A percentile compares a stretch with the other conserved stretches of the same genome.
phyloP scores from a whole-genome alignment of 2,113 vertebrate species.

The Neogale vison region DNA sequence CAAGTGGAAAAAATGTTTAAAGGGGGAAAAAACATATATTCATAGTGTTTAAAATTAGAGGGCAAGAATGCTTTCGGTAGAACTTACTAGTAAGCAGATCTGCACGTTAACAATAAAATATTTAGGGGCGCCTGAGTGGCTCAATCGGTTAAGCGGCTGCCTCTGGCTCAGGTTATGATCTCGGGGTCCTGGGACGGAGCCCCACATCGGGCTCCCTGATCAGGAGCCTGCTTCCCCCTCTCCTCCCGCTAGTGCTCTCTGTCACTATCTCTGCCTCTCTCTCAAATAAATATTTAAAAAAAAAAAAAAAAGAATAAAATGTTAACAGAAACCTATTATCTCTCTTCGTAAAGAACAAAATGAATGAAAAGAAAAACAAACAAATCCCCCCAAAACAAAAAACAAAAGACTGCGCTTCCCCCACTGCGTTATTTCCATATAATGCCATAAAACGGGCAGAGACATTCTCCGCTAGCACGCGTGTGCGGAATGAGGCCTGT shows the following conservation, averaged over 20 bases:
- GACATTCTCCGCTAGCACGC: not conserved
- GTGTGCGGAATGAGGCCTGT: not conserved
- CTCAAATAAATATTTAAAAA: too few species aligned
- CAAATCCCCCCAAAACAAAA: not conserved
- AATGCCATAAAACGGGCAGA: not conserved
- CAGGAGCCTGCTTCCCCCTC: too few species aligned
- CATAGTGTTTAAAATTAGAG: not conserved
- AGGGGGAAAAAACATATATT: not conserved
- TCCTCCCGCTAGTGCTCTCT: too few species aligned
- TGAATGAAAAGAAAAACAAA: not conserved
- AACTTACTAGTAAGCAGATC: not conserved
- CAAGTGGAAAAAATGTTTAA: not conserved
- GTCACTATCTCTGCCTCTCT: too few species aligned
- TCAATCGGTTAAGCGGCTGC: too few species aligned
- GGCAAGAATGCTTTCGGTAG: not conserved
- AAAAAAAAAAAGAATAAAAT: not conserved
- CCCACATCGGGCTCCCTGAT: too few species aligned
- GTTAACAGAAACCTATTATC: not conserved
- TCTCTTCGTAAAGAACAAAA: not conserved
- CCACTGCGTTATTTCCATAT: not conserved
- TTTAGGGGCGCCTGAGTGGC: too few species aligned
- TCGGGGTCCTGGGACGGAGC: too few species aligned
- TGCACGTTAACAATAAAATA: not conserved
- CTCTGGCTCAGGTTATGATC: too few species aligned
- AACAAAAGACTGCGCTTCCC: not conserved